Evolutionary conservation across 2,888 invertebrate genomes (phyloP).

Genomic region (Pandemis cinnamomeana): DNA sequence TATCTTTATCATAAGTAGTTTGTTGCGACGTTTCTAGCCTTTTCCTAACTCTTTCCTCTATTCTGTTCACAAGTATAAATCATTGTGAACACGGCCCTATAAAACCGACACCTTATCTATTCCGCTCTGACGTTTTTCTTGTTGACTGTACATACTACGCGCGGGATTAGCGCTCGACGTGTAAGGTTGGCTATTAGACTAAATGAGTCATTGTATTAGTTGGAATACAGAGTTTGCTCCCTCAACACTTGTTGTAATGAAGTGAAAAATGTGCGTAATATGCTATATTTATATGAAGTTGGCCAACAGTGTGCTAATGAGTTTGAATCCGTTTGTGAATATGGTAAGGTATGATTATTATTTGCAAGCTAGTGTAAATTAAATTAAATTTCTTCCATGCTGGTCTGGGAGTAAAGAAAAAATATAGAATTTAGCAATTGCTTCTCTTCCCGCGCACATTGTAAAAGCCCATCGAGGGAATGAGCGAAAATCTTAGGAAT

Average conservation of each 20-base stretch:
- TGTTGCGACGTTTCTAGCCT: too few relatives aligned
- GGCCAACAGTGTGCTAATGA: conserved; percentile 9
- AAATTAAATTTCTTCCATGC: too few relatives aligned
- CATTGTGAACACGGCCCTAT: neutral
- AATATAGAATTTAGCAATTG: too few relatives aligned
- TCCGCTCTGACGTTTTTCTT: neutral
- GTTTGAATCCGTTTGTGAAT: conserved; percentile 28
- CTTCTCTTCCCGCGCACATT: too few relatives aligned
- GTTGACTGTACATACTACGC: neutral
- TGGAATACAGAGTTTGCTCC: neutral
- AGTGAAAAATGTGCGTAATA: conserved; percentile 24
- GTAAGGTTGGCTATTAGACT: conserved; percentile 15
- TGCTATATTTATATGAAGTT: conserved; percentile 21
- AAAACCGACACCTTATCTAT: neutral
- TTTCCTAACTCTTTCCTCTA: too few relatives aligned
- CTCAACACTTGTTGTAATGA: neutral
- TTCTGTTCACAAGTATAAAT: too few relatives aligned
- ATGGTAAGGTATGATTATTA: conserved; percentile 31
- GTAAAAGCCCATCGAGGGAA: too few relatives aligned
- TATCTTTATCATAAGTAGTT: too few relatives aligned
- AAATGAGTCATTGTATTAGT: conserved; percentile 28
- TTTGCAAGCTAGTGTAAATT: too few relatives aligned
- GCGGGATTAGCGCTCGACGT: neutral
- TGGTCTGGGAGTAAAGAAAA: too few relatives aligned
- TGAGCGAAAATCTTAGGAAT: too few relatives aligned